Percentiles rank a stretch among this genome's conserved stretches.
Conservation (phyloP, 2,888 invertebrate genomes). For the Drosophila robusta region DNA sequence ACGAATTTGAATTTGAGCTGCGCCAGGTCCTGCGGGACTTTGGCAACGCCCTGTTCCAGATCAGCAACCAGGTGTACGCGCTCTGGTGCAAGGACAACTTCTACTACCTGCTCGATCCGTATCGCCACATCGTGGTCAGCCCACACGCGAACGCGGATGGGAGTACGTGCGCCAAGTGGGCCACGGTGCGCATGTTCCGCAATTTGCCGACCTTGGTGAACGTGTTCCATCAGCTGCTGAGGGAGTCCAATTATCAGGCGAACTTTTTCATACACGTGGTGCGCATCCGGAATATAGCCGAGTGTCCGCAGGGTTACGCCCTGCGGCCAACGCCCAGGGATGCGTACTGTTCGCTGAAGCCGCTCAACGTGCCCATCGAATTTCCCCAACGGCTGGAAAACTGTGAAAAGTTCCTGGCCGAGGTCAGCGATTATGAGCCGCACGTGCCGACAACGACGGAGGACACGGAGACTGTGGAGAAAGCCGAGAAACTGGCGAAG, state of each 20-base stretch:
- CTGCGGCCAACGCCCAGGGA: slow-evolving; percentile 30
- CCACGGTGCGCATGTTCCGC: slow-evolving; percentile 82
- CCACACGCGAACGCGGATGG: slow-evolving; percentile 12
- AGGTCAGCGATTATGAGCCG: slow-evolving; percentile 75
- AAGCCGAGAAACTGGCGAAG: too few relatives aligned
- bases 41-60: slow-evolving; percentile 77
- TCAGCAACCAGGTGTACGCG: slow-evolving; percentile 79
- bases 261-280: slow-evolving; percentile 72
- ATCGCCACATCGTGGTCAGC: slow-evolving; percentile 71
- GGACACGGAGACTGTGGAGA: not conserved
- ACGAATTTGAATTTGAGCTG: slow-evolving; percentile 58
- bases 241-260: slow-evolving; percentile 73
- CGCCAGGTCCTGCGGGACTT: slow-evolving; percentile 27
- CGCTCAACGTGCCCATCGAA: slow-evolving; percentile 70
- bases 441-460: slow-evolving; percentile 51
- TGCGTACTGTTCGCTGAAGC: slow-evolving; percentile 47
- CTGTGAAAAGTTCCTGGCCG: slow-evolving; percentile 47
- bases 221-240: slow-evolving; percentile 77
- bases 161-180: slow-evolving; percentile 51
- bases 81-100: slow-evolving; percentile 79
- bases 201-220: slow-evolving; percentile 71
- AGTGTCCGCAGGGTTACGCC: slow-evolving; percentile 46
- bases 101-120: slow-evolving; percentile 83
- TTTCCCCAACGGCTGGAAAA: slow-evolving; percentile 60
- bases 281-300: slow-evolving; percentile 54